Percentiles rank a stretch among this genome's conserved stretches.
phyloP scores from a whole-genome alignment of 2,888 invertebrate genomes.

The Pristionchus maxplancki region DNA sequence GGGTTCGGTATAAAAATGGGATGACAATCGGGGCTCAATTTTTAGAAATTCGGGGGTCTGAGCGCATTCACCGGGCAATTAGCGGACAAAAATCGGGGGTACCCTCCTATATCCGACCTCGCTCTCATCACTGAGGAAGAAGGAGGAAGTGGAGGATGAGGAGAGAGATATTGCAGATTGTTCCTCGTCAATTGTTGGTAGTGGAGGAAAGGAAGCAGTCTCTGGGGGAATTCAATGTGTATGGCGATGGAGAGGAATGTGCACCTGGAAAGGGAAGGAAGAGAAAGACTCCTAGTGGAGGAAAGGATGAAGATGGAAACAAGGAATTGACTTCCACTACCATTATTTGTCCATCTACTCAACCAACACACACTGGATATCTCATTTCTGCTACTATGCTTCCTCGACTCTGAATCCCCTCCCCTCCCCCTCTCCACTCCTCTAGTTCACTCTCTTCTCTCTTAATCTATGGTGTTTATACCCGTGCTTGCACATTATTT shows the following conservation, averaged over 20 bases:
- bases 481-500: neutral
- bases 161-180: constrained; percentile 16
- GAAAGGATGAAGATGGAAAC: neutral
- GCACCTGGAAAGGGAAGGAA: constrained; percentile 46
- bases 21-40: too few relatives aligned
- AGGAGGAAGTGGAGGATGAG: too few relatives aligned
- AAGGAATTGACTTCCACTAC: neutral
- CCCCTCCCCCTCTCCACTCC: neutral
- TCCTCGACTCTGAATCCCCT: constrained; percentile 53
- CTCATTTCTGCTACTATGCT: constrained; percentile 92
- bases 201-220: constrained; percentile 53
- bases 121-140: too few relatives aligned
- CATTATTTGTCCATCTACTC: constrained; percentile 80
- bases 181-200: constrained; percentile 32
- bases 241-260: constrained; percentile 57
- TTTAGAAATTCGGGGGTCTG: too few relatives aligned
- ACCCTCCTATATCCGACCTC: too few relatives aligned
- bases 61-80: too few relatives aligned
- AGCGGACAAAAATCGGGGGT: too few relatives aligned
- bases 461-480: neutral
- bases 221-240: constrained; percentile 61
- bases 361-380: constrained; percentile 96
- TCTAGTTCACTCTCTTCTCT: neutral
- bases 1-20: neutral
- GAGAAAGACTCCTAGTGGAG: constrained; percentile 42